Base-by-base conservation (phyloP, 1,140 invertebrate genomes). In the Listronotus oregonensis region DNA sequence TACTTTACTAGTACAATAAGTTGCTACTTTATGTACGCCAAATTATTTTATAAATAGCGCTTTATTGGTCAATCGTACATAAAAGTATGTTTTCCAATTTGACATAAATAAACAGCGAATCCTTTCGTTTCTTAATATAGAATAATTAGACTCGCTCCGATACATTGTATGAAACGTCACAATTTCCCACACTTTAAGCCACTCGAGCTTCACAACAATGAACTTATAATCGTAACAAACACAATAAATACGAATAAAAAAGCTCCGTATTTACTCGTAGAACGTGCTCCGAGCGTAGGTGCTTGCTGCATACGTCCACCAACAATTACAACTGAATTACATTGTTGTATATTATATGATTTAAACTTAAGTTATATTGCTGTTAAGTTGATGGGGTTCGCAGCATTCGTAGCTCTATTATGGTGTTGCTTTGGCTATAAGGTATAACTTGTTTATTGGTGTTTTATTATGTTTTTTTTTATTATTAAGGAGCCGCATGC, bases 211-310 rank as follows among this genome's bases (percentile, higher is more conserved):
- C 6, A 52, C 51, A 63, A 63, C 60, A 63, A 63, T 63, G 49
- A 63, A 63, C 60, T 47, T 63, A 63, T 63, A 63, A 63, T 63
- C 60, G 60, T 63, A 63, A 63, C 60, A 43, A 47, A 42, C 21
- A 42, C 15, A 61, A 54, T 63, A 63, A 63, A 55, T 27, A 54
- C 60, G 43, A 63, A 63, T 63, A 55, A 63, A 63, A 55, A 61
- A 55, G 52, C 15, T 32, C 12, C 34, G 17, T 54, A 63, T 63
- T 63, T 63, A 63, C 39, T 54, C 34, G 50, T 37, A 54, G 60
- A 54, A 63, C 60, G 60, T 63, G 60, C 51, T 63, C 42, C 27
- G 11, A 55, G 60, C 49, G 60, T 52, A 63, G 60, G 60, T 63
- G 60, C 60, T 40, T 34, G 44, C 34, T 49, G 11, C 17, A 44